Percentiles rank a stretch among this genome's conserved stretches.
Conservation (phyloP, 2,113 vertebrate species). For the Xiphorhynchus elegans region DNA sequence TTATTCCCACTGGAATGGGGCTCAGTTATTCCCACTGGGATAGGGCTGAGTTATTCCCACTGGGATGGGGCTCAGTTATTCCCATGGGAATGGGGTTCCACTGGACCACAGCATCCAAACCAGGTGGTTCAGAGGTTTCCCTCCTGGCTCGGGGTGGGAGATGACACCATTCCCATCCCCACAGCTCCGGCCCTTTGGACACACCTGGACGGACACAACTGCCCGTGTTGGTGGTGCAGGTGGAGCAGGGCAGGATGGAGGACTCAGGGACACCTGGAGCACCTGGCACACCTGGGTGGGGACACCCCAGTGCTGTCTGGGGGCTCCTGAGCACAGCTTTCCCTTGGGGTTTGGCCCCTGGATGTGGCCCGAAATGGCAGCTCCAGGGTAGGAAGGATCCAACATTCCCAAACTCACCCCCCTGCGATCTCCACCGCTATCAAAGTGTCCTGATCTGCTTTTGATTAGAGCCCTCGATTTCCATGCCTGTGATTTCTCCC, state of each 20-base stretch:
- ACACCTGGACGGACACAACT: accelerated
- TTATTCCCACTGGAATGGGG: background rate
- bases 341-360: background rate
- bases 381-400: background rate
- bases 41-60: background rate
- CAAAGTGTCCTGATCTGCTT: constrained; percentile 34
- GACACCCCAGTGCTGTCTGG: accelerated
- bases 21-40: background rate
- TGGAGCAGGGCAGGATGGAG: background rate
- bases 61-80: background rate
- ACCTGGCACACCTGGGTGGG: accelerated
- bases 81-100: background rate
- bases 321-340: background rate
- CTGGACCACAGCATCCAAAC: background rate
- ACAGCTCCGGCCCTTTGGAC: background rate
- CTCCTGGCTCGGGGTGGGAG: background rate
- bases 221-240: accelerated
- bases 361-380: background rate
- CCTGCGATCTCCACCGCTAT: background rate
- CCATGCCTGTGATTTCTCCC: constrained; percentile 17
- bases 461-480: background rate
- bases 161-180: accelerated
- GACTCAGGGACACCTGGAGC: accelerated
- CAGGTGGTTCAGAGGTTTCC: accelerated
- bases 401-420: background rate